Evolutionary conservation across 1,140 invertebrate genomes (phyloP), one percentile per base, ranked within the genome.

Genomic region (Drosophila teissieri): DNA sequence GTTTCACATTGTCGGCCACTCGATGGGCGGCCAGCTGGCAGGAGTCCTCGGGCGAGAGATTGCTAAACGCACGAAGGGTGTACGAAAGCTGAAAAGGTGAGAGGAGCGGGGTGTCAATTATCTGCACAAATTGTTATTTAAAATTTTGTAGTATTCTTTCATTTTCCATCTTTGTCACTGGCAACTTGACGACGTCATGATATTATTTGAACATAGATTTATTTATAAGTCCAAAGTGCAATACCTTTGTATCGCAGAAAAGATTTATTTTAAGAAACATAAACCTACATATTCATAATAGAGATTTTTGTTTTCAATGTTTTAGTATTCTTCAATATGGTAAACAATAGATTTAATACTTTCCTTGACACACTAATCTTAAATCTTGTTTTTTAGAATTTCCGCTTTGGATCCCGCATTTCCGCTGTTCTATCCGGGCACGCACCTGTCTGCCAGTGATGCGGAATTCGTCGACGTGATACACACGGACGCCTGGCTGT

Each of bases 1-100:
- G 14, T 92, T 95, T n/a, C 96, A 97, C 83, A 84, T 97, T 4
- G 93, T 97, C 37, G 96, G 95, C 0, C 96, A 96, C 88, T 96
- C 96, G 5, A 91, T 97, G 39, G 96, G 96, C 1, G 95, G 95
- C 5, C 96, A 97, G 61, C 93, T 96, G 31, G 94, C 95, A 3
- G 96, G 95, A 0, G 94, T 95, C 52, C 93, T 95, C 2, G 95
- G 95, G 0, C 91, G 91, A 24, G 92, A 92, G 58, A 67, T 94
- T 4, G 76, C 82, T 15, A 86, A 80, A 12, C 74, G 88, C 5
- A 77, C 78, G 24, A 80, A 83, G 37, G 77, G 80, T 15, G 83
- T 52, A 0, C 60, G 73, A 37, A 92, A 92, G 75, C 39, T 93
- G 4, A 86, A 81, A 49, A 90, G 92, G 92, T 92, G n/a, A 36